Conservation (phyloP, 2,797 vertebrate genomes). For the Acrossocheilus fasciatus region DNA sequence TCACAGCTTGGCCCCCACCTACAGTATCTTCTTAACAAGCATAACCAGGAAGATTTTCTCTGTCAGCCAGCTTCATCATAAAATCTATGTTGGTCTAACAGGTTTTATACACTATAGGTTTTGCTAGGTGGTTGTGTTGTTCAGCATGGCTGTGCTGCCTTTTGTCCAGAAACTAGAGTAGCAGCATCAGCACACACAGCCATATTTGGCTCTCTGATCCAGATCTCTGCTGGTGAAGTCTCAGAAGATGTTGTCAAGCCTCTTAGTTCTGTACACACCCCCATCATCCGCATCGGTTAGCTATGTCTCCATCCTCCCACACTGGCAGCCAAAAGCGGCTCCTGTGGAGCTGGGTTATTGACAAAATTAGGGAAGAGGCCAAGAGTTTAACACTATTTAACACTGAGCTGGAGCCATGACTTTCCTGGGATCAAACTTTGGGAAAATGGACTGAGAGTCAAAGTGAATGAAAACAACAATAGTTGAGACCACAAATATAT, state of each 20-base stretch:
- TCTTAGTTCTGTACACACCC: slow-evolving; percentile 13
- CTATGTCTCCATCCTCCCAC: slow-evolving; percentile 36
- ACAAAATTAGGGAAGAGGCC: slow-evolving; percentile 64
- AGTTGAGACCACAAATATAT: slow-evolving; percentile 27
- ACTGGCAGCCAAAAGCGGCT: slow-evolving; percentile 44
- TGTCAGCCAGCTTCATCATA: background rate
- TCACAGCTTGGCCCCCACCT: background rate
- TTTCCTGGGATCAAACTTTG: slow-evolving; percentile 67
- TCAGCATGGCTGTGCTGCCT: background rate
- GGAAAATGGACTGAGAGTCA: slow-evolving; percentile 68
- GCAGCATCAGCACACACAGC: background rate
- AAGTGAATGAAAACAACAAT: slow-evolving; percentile 70
- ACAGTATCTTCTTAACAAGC: background rate
- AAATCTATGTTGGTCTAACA: background rate
- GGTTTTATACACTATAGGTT: background rate
- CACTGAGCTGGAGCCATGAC: slow-evolving; percentile 64
- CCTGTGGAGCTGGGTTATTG: slow-evolving; percentile 59
- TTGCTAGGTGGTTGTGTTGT: background rate
- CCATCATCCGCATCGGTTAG: slow-evolving; percentile 32
- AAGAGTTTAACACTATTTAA: slow-evolving; percentile 66
- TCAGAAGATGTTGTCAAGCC: slow-evolving; percentile 43
- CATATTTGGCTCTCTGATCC: slow-evolving; percentile 18
- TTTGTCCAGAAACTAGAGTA: background rate
- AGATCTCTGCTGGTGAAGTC: slow-evolving; percentile 27
- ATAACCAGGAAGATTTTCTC: background rate